Percentiles rank a stretch among this genome's conserved stretches.
phyloP scores from a whole-genome alignment of 2,797 vertebrate species.

The Orientallactaga sibirica region DNA sequence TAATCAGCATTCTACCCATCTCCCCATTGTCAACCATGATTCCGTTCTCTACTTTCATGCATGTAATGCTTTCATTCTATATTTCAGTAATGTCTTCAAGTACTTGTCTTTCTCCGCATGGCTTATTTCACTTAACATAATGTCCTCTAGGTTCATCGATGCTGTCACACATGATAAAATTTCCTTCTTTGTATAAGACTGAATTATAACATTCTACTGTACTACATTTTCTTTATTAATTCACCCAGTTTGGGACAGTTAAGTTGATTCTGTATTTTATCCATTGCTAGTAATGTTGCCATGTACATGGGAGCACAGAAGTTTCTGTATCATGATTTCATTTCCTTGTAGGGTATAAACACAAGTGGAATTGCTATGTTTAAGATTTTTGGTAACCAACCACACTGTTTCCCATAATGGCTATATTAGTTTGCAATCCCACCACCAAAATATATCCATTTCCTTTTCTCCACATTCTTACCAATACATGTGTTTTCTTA shows the following conservation, averaged over 20 bases:
- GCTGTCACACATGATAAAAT: background rate
- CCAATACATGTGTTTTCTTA: background rate
- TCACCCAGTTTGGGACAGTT: background rate
- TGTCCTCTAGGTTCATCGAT: background rate
- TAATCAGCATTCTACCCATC: background rate
- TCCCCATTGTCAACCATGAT: background rate
- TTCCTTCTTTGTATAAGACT: background rate
- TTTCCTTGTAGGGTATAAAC: background rate
- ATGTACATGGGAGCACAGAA: background rate
- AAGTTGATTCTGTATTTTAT: background rate
- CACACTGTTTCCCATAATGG: background rate
- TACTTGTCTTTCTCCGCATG: background rate
- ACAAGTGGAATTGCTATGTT: background rate
- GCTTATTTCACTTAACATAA: background rate
- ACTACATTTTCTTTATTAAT: background rate
- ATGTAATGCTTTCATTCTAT: background rate
- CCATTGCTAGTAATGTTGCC: background rate
- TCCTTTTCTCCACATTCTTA: background rate
- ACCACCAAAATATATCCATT: background rate
- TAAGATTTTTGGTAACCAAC: background rate
- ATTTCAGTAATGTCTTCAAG: background rate
- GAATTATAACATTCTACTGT: background rate
- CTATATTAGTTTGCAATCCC: background rate
- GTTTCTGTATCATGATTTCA: background rate
- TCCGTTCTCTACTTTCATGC: background rate